These are phyloP conservation scores for Plagodis dolabraria DNA, from an alignment of 2,888 invertebrate genomes.

Conservation along the genomic window DNA sequence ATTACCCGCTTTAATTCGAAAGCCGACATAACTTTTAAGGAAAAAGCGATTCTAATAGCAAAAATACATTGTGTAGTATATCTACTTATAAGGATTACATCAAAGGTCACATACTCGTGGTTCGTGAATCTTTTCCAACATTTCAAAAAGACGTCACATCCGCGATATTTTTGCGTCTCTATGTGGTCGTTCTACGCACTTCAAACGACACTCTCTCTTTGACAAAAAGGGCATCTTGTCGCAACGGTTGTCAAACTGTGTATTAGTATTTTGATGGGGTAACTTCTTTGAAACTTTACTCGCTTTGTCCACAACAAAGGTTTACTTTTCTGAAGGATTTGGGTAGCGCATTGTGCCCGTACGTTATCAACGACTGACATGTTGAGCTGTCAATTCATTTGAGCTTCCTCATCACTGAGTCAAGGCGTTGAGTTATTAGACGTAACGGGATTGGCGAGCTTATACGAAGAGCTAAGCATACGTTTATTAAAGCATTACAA, in stretches of 20 bases:
- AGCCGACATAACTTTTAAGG: constrained; percentile 25
- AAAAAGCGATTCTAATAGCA: constrained; percentile 11
- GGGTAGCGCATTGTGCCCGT: constrained; percentile 22
- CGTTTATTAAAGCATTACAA: constrained; percentile 29
- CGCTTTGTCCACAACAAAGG: constrained; percentile 34
- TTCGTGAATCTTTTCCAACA: constrained; percentile 21
- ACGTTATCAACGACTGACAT: constrained; percentile 20
- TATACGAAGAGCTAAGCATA: constrained; percentile 31
- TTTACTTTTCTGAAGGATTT: constrained; percentile 34
- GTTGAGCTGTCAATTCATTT: constrained; percentile 33
- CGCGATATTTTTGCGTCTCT: constrained; percentile 31
- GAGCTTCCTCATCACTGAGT: constrained; percentile 29
- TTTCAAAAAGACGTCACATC: constrained; percentile 18
- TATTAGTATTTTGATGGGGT: constrained; percentile 37
- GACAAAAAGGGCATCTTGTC: constrained; percentile 33
- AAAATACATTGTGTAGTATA: constrained; percentile 20
- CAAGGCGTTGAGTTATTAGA: constrained; percentile 39
- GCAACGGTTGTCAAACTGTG: constrained; percentile 38
- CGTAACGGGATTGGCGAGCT: constrained; percentile 42
- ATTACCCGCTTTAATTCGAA: constrained; percentile 33
- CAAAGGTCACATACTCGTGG: constrained; percentile 12
- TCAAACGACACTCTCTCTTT: constrained; percentile 36
- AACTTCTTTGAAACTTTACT: constrained; percentile 36
- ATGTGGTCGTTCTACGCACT: constrained; percentile 30
- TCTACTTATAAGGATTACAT: constrained; percentile 25